Base-by-base conservation (phyloP, 2,888 invertebrate species). In the Hirtodrosophila alboralis region DNA sequence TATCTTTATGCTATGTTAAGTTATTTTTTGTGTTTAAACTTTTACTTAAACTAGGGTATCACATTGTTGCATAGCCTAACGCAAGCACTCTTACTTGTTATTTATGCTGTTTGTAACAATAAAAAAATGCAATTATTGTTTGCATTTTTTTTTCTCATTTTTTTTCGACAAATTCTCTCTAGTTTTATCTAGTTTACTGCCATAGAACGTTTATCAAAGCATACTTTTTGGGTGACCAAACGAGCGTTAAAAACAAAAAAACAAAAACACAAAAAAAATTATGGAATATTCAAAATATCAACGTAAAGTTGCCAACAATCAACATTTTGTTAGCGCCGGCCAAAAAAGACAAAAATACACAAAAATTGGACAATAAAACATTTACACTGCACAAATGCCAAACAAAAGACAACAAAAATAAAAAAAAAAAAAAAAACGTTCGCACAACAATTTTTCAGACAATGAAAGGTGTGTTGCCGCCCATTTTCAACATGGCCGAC, bases 81-180 rank as follows among this genome's bases (percentile, higher is more conserved):
- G 2, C 6, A 23, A 23, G 6, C 1, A 16, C 9, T 4, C 3
- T 4, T 9, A 36, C 40, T 51, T 10, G 58, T 72, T 72, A 63
- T 72, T 72, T 76, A 74, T 75, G 67, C 68, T 43, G 66, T 75
- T 69, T 75, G 84, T 62, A 38, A 62, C 68, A 80, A n/a, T n/a
- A n/a, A 70, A 65, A 65, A 81, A 84, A 80, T 73, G 80, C 78
- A 81, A 81, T 81, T 81, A 80, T 73, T 77, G 65, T 64, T 62
- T 72, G 69, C 23, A 23, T 23, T 23, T 23, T 2, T 23, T 23
- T 3, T 21, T 5, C 18, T 21, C 45, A 58, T 57, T 64, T 43
- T 36, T 49, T 43, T 52, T 60, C 34, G 59, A 34, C 66, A 48
- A 52, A 56, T 58, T 75, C 43, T 37, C 47, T 60, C 14, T 41